These are phyloP conservation scores for Anarrhichthys ocellatus DNA, from an alignment of 2,113 vertebrate species.

Conservation along the genomic window DNA sequence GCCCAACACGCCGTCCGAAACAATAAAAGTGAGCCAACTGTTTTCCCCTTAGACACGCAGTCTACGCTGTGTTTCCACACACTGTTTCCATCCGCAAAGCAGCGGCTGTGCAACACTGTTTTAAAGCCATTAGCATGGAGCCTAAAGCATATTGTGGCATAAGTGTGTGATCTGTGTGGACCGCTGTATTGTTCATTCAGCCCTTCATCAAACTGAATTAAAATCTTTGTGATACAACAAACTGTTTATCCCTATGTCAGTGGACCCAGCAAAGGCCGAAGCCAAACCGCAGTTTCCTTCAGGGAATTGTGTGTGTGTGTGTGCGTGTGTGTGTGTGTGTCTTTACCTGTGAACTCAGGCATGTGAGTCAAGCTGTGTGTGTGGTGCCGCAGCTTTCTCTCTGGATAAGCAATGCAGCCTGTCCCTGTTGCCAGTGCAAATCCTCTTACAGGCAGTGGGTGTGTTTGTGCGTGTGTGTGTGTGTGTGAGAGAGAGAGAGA, in stretches of 20 bases:
- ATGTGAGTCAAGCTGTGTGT: conserved; percentile 13
- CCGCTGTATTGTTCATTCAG: conserved; percentile 26
- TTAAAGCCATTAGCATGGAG: background rate
- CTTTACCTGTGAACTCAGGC: background rate
- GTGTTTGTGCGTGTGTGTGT: conserved; percentile 33
- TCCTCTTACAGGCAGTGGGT: conserved; percentile 72
- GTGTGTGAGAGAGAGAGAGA: conserved; percentile 16
- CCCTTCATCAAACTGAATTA: conserved; percentile 25
- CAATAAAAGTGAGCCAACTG: too few species aligned
- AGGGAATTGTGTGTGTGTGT: conserved; percentile 11
- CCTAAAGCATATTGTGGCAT: conserved; percentile 7
- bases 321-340: conserved; percentile 5
- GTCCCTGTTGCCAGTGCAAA: conserved; percentile 67
- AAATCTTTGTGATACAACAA: conserved; percentile 35
- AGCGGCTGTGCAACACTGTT: background rate
- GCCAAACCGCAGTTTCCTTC: conserved; percentile 13
- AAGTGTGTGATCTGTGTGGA: background rate
- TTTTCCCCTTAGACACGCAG: background rate
- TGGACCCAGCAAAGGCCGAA: background rate
- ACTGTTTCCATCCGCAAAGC: background rate
- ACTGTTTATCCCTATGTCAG: conserved; percentile 19
- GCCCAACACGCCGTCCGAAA: background rate
- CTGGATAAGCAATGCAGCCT: conserved; percentile 54
- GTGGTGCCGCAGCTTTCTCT: conserved; percentile 49
- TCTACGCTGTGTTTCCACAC: background rate